Conservation (phyloP, 2,888 invertebrate genomes). For the Athalia circularis region DNA sequence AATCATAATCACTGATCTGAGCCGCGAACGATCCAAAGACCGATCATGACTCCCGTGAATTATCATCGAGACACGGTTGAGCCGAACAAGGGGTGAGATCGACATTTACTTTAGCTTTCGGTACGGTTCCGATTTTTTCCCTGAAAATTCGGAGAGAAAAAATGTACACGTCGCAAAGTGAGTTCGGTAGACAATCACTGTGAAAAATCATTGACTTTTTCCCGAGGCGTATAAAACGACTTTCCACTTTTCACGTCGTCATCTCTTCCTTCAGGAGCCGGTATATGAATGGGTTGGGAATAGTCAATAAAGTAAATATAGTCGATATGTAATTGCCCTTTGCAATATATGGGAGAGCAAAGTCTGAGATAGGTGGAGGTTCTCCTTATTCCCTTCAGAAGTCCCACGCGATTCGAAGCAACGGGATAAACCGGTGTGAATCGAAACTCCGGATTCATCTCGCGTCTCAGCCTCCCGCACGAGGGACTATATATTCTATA, state of each 20-base stretch:
- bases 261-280: no score
- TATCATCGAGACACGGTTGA: no score
- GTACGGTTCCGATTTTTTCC: no score
- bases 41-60: no score
- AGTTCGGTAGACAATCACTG: neutral
- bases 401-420: conserved; percentile 56
- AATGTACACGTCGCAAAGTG: no score
- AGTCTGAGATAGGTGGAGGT: conserved; percentile 26
- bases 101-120: no score
- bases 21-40: no score
- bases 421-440: conserved; percentile 68
- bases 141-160: no score
- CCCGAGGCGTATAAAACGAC: no score
- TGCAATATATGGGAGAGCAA: conserved; percentile 49
- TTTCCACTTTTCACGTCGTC: no score
- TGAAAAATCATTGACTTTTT: neutral
- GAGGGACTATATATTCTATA: conserved; percentile 1
- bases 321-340: conserved; percentile 58
- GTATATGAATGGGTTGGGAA: conserved; percentile 20
- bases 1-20: no score
- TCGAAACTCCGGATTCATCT: conserved; percentile 71
- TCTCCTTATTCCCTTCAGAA: conserved; percentile 40
- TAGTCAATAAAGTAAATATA: conserved; percentile 46
- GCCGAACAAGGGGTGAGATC: no score
- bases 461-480: conserved; percentile 57